Evolutionary conservation across 2,797 vertebrate genomes (phyloP), one percentile per base, ranked within the genome.

Genomic region (Smutsia gigantea): DNA sequence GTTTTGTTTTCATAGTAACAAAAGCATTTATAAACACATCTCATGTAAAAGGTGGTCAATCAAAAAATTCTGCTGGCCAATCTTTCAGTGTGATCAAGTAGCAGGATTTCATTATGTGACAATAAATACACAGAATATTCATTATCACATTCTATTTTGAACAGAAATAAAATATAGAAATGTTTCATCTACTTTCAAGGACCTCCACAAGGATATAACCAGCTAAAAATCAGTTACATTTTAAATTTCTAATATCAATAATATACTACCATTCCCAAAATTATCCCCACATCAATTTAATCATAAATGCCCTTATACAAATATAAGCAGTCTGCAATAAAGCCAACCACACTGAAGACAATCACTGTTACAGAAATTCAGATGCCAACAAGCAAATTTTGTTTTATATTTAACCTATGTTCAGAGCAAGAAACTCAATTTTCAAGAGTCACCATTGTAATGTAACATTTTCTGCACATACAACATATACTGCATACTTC

Each of bases 1-100:
- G 98, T 98, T 98, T 98, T 98, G 98, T 98, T 98, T 97, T 98
- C 98, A 98, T 98, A 97, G 98, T 98, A 98, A 99, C 98, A 97
- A 98, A 97, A 95, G 97, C 87, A 75, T 98, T 96, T 98, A 97
- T 97, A 98, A 98, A 98, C 97, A 97, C 92, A 97, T 95, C 96
- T 96, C 97, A 88, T 87, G 97, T 79, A 98, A 98, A 98, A 95
- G 97, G 94, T 94, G 91, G 97, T 98, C 98, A 97, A 97, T 98
- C 96, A 97, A 98, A 98, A 97, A 59, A 98, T 89, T 97, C 95
- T 96, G 85, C 97, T 97, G 94, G 66, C 85, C 95, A 39, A 59
- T 97, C 96, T 96, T 97, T 87, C 74, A 34, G 71, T 95, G 83
- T 82, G 95, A 83, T 92, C 97, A 97, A 97, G 96, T 75, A 97